Evolutionary conservation across 1,140 invertebrate genomes (phyloP).

Genomic region (Eurosta solidaginis): DNA sequence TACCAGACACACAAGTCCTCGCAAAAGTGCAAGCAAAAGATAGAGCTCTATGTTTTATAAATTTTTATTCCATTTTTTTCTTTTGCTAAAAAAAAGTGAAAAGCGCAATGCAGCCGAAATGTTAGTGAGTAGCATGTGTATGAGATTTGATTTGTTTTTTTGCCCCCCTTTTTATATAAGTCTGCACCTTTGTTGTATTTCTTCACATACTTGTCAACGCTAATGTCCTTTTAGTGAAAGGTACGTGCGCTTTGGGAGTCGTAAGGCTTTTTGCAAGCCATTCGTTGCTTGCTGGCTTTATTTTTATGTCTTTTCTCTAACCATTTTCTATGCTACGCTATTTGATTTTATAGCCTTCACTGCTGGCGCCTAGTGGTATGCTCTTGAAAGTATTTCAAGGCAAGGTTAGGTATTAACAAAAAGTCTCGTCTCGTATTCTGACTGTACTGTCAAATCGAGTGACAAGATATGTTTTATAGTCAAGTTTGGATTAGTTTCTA

Average conservation of each 20-base stretch:
- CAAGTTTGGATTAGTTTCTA: too few relatives aligned
- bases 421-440: too few relatives aligned
- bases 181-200: not conserved
- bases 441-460: too few relatives aligned
- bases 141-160: not conserved
- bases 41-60: not conserved
- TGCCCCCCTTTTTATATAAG: not conserved
- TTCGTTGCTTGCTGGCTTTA: not conserved
- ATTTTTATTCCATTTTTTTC: not conserved
- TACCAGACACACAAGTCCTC: too few relatives aligned
- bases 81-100: not conserved
- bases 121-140: too few relatives aligned
- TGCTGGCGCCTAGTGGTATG: not conserved
- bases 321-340: not conserved
- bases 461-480: too few relatives aligned
- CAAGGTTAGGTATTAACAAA: too few relatives aligned
- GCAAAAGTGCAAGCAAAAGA: not conserved
- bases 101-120: not conserved
- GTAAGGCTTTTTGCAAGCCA: not conserved
- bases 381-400: not conserved
- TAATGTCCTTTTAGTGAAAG: not conserved
- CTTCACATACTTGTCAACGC: not conserved
- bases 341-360: not conserved
- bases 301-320: not conserved
- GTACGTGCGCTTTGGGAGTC: constrained; percentile 5